Evolutionary conservation across 64 coral and sea anemone genomes (phyloP), one percentile per base, ranked within the genome.

Genomic region (Orbicella faveolata): DNA sequence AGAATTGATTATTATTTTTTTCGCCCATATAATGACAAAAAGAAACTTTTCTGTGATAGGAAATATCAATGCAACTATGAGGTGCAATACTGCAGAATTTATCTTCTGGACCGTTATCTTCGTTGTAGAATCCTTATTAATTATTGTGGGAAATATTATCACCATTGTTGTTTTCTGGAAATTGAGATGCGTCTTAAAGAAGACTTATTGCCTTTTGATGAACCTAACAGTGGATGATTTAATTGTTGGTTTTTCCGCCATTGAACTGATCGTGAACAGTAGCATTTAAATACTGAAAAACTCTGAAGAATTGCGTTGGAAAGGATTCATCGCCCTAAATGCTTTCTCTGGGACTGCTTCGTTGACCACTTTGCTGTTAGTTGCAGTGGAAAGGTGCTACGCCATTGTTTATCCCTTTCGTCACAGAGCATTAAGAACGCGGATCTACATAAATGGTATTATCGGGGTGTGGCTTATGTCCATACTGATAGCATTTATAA

Each of bases 221-320:
- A 87, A 87, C 73, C 68, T 87, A 2, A 74, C 84, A 1, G 26
- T 87, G 8, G 84, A 48, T 33, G 68, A 87, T 53, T 52, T 87
- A n/a, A 44, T 52, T 52, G 84, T 87, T 14, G 84, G 84, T 25
- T 14, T 74, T 73, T 74, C 44, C 12, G 67, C 84, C 21, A 11
- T 70, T 10, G 21, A 70, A 70, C 1, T 48, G 41, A 70, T 70
- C 9, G 1, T 26, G 8, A 70, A 10, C 67, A 70, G 19, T 1
- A 70, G 30, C 67, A 70, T 70, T 70, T 26, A 26, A 4, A 70
- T 7, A 0, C 67, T 70, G 30, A 8, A 2, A 70, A 70, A 1
- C 21, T 25, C 67, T 23, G 21, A 70, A 70, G 25, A 25, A 25
- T n/a, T 25, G 21, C 10, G 0, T 9, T 70, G 21, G 67, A 70